Evolutionary conservation across 2,113 vertebrate species (phyloP), one percentile per base, ranked within the genome.

Genomic region (Pedetes capensis): DNA sequence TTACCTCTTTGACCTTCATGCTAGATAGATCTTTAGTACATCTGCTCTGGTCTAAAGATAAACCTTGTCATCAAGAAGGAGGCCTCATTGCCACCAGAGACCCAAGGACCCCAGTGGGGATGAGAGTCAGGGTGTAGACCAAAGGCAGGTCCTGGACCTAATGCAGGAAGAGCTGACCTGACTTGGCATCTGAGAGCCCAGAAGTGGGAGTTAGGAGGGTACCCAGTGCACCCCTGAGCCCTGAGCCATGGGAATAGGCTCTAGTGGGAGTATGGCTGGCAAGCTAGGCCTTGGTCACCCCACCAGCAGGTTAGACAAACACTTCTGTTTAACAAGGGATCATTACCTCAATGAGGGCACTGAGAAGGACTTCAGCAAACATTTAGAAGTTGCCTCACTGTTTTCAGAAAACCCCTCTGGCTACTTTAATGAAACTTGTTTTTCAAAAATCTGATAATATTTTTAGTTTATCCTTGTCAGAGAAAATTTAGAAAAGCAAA

Each of bases 401-500:
- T 75, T 89, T 81, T 86, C 64, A 89, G 91, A 90, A n/a, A 94
- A 90, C 20, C 11, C 66, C 59, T 76, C 64, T 27, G 44, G 4
- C n/a, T 89, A 86, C 68, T 95, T 64, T 37, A 72, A 49, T 37
- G 29, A 93, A 95, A 64, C 11, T 69, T 87, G 4, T 83, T 84
- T 89, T 71, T 63, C 44, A 32, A 64, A 76, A 81, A n/a, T n/a
- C n/a, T n/a, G n/a, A n/a, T n/a, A n/a, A n/a, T n/a, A n/a, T n/a
- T n/a, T n/a, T n/a, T n/a, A n/a, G n/a, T n/a, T n/a, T 23, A 57
- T 86, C 29, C 17, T 59, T 37, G 61, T 29, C 75, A 68, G 3
- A 39, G 42, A 75, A 92, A 92, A 97, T 57, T 80, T 64, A 80
- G 34, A 93, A 89, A 89, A 79, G 13, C n/a, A 74, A 91, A 94